Evolutionary conservation across 2,113 vertebrate species (phyloP).

Genomic region (Crotalus horridus): DNA sequence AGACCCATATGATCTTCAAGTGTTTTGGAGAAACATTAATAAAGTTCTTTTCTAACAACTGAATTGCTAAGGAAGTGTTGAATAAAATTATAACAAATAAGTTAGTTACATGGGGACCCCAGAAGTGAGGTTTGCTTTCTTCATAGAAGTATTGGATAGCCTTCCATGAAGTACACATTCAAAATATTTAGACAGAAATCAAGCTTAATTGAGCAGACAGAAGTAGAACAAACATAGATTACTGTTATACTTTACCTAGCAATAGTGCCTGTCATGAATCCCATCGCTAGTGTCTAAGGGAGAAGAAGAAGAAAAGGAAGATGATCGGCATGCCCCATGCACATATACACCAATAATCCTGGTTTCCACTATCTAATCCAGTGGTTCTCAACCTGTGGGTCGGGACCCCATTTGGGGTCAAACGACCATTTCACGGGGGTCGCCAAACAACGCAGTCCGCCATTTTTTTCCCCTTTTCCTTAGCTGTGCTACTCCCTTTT

Average conservation of each 20-base stretch:
- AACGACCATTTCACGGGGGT: no score
- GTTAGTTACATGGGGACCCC: not conserved
- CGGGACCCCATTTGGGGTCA: no score
- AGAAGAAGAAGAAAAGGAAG: not conserved
- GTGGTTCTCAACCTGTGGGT: no score
- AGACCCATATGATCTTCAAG: not conserved
- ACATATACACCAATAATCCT: no score
- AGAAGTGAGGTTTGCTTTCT: not conserved
- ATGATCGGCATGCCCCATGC: no score
- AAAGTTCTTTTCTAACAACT: not conserved
- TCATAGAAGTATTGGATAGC: not conserved
- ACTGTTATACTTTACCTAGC: slow-evolving; percentile 75
- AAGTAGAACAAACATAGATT: rapidly evolving
- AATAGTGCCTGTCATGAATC: slow-evolving; percentile 87
- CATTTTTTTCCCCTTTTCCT: no score
- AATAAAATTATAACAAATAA: not conserved
- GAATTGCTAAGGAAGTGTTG: not conserved
- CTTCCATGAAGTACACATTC: not conserved
- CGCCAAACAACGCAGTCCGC: no score
- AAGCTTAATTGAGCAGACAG: not conserved
- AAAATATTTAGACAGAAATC: not conserved
- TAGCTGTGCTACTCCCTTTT: no score
- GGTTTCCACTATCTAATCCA: no score
- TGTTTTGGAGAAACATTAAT: not conserved
- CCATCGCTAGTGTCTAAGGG: slow-evolving; percentile 85